Evolutionary conservation across 2,888 invertebrate species (phyloP).

Genomic region (Drosophila monieri): DNA sequence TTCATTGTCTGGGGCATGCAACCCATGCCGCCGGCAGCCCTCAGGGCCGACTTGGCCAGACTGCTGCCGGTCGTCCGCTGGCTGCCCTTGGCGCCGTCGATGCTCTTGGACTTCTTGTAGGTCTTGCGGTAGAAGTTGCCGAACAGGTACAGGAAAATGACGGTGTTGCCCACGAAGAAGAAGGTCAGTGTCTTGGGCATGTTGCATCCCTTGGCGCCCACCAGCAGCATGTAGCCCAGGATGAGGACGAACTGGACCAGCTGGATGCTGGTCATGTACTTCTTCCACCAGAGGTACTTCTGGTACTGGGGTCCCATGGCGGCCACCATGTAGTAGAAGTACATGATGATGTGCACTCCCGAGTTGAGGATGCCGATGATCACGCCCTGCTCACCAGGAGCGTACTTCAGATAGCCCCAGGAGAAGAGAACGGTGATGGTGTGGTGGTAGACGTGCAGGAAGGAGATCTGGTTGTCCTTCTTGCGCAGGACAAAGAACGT

Average conservation of each 20-base stretch:
- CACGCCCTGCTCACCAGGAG: slow-evolving; percentile 86
- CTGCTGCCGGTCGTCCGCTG: slow-evolving; percentile 47
- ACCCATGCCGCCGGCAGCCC: slow-evolving; percentile 81
- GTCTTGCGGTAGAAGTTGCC: slow-evolving; percentile 86
- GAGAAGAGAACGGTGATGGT: slow-evolving; percentile 91
- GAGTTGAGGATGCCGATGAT: slow-evolving; percentile 85
- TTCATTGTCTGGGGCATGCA: slow-evolving; percentile 72
- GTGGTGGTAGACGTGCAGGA: slow-evolving; percentile 96
- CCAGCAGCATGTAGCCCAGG: slow-evolving; percentile 86
- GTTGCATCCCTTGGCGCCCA: slow-evolving; percentile 85
- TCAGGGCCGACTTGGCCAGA: slow-evolving; percentile 68
- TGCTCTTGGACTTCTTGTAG: slow-evolving; percentile 83
- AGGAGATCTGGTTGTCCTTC: slow-evolving; percentile 94
- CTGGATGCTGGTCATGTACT: slow-evolving; percentile 85
- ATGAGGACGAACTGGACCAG: slow-evolving; percentile 88
- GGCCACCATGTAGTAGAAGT: slow-evolving; percentile 85
- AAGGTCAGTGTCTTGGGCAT: slow-evolving; percentile 85
- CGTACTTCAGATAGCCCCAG: slow-evolving; percentile 91
- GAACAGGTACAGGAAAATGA: slow-evolving; percentile 86
- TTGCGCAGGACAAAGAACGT: slow-evolving; percentile 95
- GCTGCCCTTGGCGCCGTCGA: slow-evolving; percentile 50
- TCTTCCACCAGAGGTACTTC: slow-evolving; percentile 85
- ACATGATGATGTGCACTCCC: slow-evolving; percentile 85
- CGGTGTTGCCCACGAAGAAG: slow-evolving; percentile 85
- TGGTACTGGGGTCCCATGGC: slow-evolving; percentile 85